A percentile compares a stretch with the other conserved stretches of the same genome.
These are phyloP conservation scores for Amphipoea oculea DNA, from an alignment of 2,888 invertebrate genomes.

Conservation along the genomic window DNA sequence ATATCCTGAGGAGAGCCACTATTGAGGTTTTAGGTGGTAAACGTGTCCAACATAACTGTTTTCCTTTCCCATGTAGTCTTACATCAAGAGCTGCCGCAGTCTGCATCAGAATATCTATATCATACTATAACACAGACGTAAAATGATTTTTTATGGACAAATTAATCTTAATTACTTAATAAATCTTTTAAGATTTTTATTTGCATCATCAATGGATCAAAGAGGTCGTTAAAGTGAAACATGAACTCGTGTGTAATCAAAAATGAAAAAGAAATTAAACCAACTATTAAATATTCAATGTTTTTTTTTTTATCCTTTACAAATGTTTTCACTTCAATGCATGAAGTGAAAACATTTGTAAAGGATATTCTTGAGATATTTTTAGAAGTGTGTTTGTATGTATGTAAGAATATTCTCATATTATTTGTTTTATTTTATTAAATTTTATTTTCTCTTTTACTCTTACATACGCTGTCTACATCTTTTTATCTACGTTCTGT, in stretches of 20 bases:
- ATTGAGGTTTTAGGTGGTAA: neutral
- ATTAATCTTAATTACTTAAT: neutral
- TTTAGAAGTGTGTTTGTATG: too few species aligned
- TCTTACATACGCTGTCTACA: neutral
- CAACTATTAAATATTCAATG: neutral
- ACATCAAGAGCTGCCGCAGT: neutral
- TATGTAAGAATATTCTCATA: too few species aligned
- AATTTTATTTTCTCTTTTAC: neutral
- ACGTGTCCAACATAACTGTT: neutral
- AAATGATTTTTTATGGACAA: neutral
- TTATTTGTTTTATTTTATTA: too few species aligned
- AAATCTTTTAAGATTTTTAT: neutral
- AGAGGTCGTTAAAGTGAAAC: slow-evolving; percentile 3
- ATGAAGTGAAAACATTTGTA: too few species aligned
- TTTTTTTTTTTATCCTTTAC: too few species aligned
- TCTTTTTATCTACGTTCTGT: neutral
- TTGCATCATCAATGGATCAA: neutral
- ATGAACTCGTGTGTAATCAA: slow-evolving; percentile 8
- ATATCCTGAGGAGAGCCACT: too few species aligned
- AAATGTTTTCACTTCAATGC: too few species aligned
- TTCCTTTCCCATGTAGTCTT: neutral
- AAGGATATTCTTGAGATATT: too few species aligned
- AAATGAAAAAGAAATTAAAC: neutral
- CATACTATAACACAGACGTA: neutral
- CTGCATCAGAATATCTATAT: neutral